Base-by-base conservation (phyloP, 2,797 vertebrate species). In the Gadopsis bispinosus region DNA sequence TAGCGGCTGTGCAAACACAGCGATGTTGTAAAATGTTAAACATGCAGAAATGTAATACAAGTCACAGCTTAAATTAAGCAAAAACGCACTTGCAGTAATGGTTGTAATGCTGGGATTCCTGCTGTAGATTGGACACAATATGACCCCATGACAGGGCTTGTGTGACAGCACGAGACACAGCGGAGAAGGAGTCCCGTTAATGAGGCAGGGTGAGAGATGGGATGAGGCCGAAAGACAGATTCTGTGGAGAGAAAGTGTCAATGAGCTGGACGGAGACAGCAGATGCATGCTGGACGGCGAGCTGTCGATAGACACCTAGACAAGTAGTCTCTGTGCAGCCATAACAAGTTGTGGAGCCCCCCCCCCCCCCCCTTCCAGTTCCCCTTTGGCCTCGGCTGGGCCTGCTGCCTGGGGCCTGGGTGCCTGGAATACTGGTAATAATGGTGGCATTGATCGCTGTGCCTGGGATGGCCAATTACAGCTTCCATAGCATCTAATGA, bases 401-500 rank as follows among this genome's bases (percentile, higher is more conserved):
- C 81, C 83, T 12, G 69, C 83, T 41, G 79, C 82, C 87, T 67
- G 77, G 76, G 79, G 58, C 70, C 72, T 3, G 39, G 69, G 61
- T 74, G 81, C 81, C 86, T 88, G 85, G 72, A 66, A 83, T 87
- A 78, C 81, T 13, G 60, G 69, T 89, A 92, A 91, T 91, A 89
- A 91, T 76, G 48, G 84, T 22, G 47, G 80, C 89, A 94, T 94
- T 93, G 93, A 93, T 92, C 79, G 71, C 73, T 47, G 73, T 13
- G 87, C 81, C 86, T 76, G 79, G 76, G 87, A 88, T 65, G 82
- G 81, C 90, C 92, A 93, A 94, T 92, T 91, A 91, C 77, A 75
- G 86, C 90, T 83, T 90, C 89, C 88, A 88, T 80, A 83, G 86
- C 66, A 69, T 90, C 86, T 93, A 91, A 92, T 90, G 87, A 91